Evolutionary conservation across 2,797 vertebrate genomes (phyloP).

Genomic region (Crax fasciolata): DNA sequence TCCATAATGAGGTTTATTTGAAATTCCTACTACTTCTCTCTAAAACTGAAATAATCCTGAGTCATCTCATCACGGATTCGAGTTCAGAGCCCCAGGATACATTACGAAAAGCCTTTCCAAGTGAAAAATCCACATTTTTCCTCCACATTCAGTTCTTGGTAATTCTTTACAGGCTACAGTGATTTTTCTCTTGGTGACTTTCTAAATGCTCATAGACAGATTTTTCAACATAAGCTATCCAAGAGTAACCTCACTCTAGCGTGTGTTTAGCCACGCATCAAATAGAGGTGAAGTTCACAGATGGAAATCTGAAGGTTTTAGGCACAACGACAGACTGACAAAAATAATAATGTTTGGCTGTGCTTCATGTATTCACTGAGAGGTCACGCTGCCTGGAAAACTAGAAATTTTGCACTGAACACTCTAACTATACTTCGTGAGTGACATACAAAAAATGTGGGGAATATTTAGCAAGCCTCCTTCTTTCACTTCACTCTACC

Average conservation of each 20-base stretch:
- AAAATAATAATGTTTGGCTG: neutral
- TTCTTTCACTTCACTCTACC: neutral
- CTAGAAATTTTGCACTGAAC: neutral
- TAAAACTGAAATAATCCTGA: neutral
- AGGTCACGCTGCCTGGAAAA: neutral
- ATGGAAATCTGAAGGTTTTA: slow-evolving; percentile 1
- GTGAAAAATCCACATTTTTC: neutral
- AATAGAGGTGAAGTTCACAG: neutral
- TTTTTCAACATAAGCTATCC: slow-evolving; percentile 24
- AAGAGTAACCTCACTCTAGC: slow-evolving; percentile 7
- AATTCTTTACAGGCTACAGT: neutral
- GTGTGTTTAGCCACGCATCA: neutral
- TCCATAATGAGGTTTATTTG: neutral
- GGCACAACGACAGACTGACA: neutral
- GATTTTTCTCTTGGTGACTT: neutral
- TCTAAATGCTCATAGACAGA: neutral
- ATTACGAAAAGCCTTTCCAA: neutral
- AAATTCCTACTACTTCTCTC: neutral
- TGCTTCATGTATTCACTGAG: neutral
- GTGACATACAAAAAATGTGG: neutral
- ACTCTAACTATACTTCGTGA: neutral
- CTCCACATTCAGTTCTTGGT: neutral
- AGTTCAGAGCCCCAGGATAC: neutral
- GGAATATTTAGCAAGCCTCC: neutral
- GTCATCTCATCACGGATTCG: neutral